Evolutionary conservation across 2,888 invertebrate genomes (phyloP).

Genomic region (Plagiodera versicolora): DNA sequence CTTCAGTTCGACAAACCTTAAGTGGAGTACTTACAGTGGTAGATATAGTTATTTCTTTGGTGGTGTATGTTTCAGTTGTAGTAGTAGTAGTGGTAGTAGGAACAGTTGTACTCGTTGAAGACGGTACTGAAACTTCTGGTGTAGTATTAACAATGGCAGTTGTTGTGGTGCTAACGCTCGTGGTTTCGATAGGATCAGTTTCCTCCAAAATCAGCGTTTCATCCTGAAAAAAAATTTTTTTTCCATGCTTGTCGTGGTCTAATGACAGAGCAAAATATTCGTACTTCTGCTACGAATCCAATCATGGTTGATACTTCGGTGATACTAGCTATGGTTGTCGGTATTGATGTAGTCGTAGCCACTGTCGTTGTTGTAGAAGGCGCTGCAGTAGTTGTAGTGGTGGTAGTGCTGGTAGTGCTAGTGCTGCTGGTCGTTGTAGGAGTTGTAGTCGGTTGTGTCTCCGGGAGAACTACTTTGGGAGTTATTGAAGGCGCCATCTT

Average conservation of each 20-base stretch:
- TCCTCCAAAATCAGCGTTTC: background rate
- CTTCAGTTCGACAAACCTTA: too few relatives aligned
- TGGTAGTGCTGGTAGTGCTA: conserved; percentile 20
- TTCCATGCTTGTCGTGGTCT: too few relatives aligned
- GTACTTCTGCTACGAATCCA: background rate
- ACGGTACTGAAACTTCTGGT: conserved; percentile 15
- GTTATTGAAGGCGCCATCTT: background rate
- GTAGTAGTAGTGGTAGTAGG: conserved; percentile 36
- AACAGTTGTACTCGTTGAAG: conserved; percentile 22
- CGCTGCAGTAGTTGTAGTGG: conserved; percentile 36
- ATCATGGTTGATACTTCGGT: background rate
- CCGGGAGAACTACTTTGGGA: background rate
- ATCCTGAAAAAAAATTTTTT: background rate
- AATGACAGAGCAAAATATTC: background rate
- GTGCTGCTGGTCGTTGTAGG: conserved; percentile 24
- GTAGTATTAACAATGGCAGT: conserved; percentile 26
- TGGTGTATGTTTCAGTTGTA: conserved; percentile 33
- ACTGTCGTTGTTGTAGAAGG: conserved; percentile 40
- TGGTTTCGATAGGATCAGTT: background rate
- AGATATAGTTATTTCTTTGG: conserved; percentile 35
- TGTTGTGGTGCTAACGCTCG: conserved; percentile 18
- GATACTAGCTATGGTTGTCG: conserved; percentile 44
- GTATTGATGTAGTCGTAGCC: conserved; percentile 35
- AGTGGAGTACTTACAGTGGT: conserved; percentile 24
- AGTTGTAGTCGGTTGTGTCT: conserved; percentile 26